Conservation (phyloP, 2,888 invertebrate species). For the Trachelus tabidus region DNA sequence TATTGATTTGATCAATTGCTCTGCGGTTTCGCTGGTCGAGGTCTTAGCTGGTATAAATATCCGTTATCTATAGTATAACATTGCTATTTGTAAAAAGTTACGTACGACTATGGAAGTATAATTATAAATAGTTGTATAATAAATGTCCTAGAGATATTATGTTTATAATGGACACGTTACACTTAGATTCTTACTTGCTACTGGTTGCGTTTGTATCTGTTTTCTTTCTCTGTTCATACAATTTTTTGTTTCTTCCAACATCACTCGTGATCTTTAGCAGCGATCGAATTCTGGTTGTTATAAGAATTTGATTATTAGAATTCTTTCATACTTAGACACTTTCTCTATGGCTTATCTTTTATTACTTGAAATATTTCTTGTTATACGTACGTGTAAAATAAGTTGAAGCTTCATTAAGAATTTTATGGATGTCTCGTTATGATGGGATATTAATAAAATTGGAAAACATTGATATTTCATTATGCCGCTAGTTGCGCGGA, state of each 20-base stretch:
- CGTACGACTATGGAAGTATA: constrained; percentile 9
- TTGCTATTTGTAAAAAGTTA: constrained; percentile 23
- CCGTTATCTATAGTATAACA: constrained; percentile 1
- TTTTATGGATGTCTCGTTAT: neutral
- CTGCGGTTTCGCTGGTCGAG: neutral
- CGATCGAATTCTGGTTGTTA: neutral
- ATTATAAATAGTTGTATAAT: neutral
- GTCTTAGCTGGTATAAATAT: neutral
- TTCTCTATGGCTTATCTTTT: neutral
- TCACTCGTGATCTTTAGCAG: neutral
- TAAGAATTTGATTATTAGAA: neutral
- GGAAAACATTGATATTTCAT: neutral
- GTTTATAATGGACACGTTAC: neutral
- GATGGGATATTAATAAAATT: neutral
- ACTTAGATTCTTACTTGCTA: neutral
- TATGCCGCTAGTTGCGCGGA: neutral
- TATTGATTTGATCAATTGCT: neutral
- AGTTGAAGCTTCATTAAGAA: neutral
- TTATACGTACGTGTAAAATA: neutral
- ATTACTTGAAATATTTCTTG: neutral
- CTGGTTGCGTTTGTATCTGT: neutral
- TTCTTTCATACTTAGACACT: neutral
- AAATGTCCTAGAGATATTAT: neutral
- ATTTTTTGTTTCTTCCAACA: neutral
- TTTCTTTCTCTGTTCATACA: neutral